These are phyloP conservation scores for Geococcyx californianus DNA, from an alignment of 2,113 vertebrate genomes.

Conservation along the genomic window DNA sequence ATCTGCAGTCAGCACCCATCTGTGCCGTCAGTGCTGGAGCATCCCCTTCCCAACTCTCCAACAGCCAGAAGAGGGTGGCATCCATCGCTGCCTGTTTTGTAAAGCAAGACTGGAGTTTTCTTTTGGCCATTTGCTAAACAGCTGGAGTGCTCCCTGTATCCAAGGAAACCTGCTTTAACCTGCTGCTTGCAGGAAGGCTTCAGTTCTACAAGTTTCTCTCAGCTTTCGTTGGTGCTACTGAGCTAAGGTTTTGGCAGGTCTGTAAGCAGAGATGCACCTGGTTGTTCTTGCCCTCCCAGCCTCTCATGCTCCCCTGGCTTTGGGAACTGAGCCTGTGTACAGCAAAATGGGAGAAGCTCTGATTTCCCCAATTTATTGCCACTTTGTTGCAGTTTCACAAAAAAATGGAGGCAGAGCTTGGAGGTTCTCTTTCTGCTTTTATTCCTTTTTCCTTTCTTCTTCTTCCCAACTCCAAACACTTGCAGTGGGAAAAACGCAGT, in stretches of 20 bases:
- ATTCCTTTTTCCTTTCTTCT: conserved; percentile 18
- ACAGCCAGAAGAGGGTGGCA: neutral
- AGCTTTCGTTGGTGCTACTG: neutral
- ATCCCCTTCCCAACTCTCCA: neutral
- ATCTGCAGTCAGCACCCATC: neutral
- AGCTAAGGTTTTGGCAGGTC: neutral
- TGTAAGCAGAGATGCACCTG: neutral
- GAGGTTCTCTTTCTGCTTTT: neutral
- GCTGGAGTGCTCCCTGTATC: conserved; percentile 65
- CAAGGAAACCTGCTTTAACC: conserved; percentile 65
- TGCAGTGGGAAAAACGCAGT: conserved; percentile 3
- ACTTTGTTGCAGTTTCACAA: neutral
- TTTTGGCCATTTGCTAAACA: conserved; percentile 54
- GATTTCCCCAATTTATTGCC: neutral
- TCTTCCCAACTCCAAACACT: neutral
- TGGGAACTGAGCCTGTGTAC: neutral
- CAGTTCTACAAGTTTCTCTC: neutral
- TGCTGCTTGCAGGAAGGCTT: conserved; percentile 13
- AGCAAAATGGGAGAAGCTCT: neutral
- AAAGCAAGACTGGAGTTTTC: conserved; percentile 42
- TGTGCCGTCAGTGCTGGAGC: accelerated
- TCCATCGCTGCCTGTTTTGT: conserved; percentile 1
- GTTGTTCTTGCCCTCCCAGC: neutral
- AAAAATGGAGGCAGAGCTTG: neutral
- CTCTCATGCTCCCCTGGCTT: neutral